These are phyloP conservation scores for Cynopterus brachyotis DNA, from an alignment of 2,113 vertebrate genomes.

Conservation along the genomic window DNA sequence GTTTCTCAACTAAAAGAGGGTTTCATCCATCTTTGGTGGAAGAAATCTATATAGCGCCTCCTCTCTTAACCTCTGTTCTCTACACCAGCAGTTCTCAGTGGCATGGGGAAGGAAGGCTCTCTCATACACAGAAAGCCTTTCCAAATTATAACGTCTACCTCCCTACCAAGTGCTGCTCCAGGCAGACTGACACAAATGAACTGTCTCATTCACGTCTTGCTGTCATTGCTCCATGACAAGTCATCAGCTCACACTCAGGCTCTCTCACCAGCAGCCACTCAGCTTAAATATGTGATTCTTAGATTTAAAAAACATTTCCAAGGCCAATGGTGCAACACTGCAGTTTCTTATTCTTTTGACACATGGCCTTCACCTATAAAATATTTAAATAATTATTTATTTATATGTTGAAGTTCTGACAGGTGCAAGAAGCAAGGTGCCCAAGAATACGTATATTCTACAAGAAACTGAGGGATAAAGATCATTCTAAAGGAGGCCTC, in stretches of 20 bases:
- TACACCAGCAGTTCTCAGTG: background rate
- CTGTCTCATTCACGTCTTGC: background rate
- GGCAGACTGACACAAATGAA: background rate
- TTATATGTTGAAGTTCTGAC: background rate
- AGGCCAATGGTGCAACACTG: background rate
- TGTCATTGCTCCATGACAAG: background rate
- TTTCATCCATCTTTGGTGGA: background rate
- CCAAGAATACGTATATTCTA: background rate
- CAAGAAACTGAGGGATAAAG: background rate
- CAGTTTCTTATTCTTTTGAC: background rate
- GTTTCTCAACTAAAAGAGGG: background rate
- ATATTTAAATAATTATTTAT: background rate
- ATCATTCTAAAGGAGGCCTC: background rate
- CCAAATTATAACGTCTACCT: background rate
- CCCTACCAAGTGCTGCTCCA: fast-evolving
- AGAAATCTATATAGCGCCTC: background rate
- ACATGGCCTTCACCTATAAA: background rate
- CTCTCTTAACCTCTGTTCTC: background rate
- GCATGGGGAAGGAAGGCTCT: background rate
- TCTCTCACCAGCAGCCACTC: background rate
- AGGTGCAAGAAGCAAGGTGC: background rate
- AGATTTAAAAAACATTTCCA: background rate
- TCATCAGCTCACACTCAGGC: too few relatives aligned
- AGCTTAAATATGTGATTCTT: background rate
- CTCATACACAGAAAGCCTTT: background rate